Percentiles rank a stretch among this genome's conserved stretches.
These are phyloP conservation scores for Noctua pronuba DNA, from an alignment of 2,888 invertebrate genomes.

Conservation along the genomic window DNA sequence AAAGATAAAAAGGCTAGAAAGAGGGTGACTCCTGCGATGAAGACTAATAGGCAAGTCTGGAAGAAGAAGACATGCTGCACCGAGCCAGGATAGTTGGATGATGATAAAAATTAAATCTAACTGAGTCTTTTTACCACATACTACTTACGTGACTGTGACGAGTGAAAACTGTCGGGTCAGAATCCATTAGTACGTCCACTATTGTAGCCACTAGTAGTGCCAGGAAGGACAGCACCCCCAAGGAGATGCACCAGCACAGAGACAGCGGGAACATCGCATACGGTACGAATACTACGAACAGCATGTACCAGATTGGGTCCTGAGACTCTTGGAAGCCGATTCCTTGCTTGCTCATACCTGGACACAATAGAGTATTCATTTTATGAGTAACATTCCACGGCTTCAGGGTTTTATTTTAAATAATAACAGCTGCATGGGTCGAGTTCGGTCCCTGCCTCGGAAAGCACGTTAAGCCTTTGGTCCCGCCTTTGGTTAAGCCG, in stretches of 20 bases:
- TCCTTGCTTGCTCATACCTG: constrained; percentile 94
- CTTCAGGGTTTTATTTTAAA: background rate
- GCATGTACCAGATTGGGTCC: constrained; percentile 97
- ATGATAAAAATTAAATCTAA: background rate
- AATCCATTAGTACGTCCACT: constrained; percentile 70
- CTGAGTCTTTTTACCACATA: background rate
- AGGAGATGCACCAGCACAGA: constrained; percentile 96
- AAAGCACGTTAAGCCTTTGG: too few relatives aligned
- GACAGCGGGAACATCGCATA: constrained; percentile 98
- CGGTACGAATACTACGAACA: constrained; percentile 97
- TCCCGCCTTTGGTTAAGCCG: too few relatives aligned
- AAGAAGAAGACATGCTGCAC: background rate
- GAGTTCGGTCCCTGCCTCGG: too few relatives aligned
- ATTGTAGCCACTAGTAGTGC: constrained; percentile 93
- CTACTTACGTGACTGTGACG: constrained; percentile 45
- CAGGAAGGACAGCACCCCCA: constrained; percentile 94
- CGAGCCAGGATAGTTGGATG: background rate
- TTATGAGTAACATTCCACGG: too few relatives aligned
- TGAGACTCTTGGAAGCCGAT: constrained; percentile 93
- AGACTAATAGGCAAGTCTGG: background rate
- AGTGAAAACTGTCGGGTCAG: constrained; percentile 85
- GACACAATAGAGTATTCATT: constrained; percentile 73
- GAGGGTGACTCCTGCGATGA: background rate
- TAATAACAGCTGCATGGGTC: too few relatives aligned
- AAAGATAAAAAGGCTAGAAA: background rate